phyloP scores from a whole-genome alignment of 2,113 vertebrate genomes.

The Prionailurus bengalensis region DNA sequence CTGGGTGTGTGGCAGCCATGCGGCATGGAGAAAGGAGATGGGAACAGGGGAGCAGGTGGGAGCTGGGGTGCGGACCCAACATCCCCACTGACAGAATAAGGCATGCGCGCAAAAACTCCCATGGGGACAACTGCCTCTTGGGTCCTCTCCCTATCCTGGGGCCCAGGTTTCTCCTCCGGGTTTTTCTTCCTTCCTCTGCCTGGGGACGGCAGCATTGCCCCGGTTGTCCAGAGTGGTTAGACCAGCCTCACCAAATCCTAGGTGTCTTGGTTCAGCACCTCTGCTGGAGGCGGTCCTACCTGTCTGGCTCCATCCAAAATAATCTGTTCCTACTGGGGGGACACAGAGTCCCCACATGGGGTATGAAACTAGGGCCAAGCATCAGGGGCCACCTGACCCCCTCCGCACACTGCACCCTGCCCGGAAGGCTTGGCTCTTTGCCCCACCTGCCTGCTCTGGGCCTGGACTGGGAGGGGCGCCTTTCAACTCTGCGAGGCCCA shows the following conservation, averaged over 20 bases:
- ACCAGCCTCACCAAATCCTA: not conserved
- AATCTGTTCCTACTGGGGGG: no score
- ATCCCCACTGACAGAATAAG: not conserved
- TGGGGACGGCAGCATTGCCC: not conserved
- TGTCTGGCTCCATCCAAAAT: not conserved
- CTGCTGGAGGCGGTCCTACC: not conserved
- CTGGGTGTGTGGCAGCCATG: not conserved
- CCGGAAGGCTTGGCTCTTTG: not conserved
- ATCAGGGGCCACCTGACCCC: not conserved
- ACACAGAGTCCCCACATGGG: no score
- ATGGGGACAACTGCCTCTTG: rapidly evolving
- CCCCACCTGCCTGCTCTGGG: not conserved
- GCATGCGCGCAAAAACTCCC: not conserved
- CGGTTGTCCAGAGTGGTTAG: not conserved
- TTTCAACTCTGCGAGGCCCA: rapidly evolving
- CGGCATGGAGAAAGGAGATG: not conserved
- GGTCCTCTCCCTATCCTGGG: not conserved
- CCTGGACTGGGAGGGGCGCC: no score
- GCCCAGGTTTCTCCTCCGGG: not conserved
- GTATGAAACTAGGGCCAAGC: no score
- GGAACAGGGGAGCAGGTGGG: not conserved
- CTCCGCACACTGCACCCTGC: rapidly evolving
- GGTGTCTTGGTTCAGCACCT: no score
- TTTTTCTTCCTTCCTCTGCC: not conserved
- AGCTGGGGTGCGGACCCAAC: not conserved